Evolutionary conservation across 2,888 invertebrate species (phyloP), one percentile per base, ranked within the genome.

Genomic region (Disparrhopalites patrizii): DNA sequence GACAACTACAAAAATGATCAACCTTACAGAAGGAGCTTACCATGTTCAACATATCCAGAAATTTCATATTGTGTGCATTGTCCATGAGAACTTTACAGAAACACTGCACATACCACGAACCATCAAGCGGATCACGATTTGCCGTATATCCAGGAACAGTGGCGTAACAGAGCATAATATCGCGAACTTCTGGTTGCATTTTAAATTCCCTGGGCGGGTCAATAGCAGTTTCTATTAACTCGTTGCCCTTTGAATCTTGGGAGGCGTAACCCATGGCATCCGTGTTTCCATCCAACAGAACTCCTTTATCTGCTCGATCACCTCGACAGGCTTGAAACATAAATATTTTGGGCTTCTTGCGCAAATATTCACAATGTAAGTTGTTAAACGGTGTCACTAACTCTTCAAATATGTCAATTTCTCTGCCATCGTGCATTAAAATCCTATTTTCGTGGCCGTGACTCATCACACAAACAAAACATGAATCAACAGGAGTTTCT

Each of bases 311-410:
- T 20, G 55, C 20, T 27, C 20, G 27, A 10, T 68, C 63, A 7
- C 74, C 74, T 20, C 70, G 73, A 58, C 74, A 74, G 3, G 73
- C 67, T 63, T 72, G 72, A 7, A 74, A 62, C 4, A 74, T 57
- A 51, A 74, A 74, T 30, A 74, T 66, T 52, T 74, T 74, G 1
- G 74, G 74, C 38, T 72, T 74, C 7, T 64, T 62, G 15, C 63
- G 65, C 2, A 74, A 61, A 2, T 25, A 40, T 10, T 66, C 64
- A 63, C 70, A 74, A 25, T 70, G 50, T 7, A 62, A 31, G 40
- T 74, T 74, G 51, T 73, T 73, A 50, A 73, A 73, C 15, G 43
- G 27, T 20, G 68, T 52, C 1, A 74, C 8, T 10, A 74, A 61
- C 0, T 74, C 74, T 28, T 70, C 68, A 18, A 68, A 67, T n/a